Evolutionary conservation across 1,140 invertebrate species (phyloP), one percentile per base, ranked within the genome.

Genomic region (Lordiphosa stackelbergi): DNA sequence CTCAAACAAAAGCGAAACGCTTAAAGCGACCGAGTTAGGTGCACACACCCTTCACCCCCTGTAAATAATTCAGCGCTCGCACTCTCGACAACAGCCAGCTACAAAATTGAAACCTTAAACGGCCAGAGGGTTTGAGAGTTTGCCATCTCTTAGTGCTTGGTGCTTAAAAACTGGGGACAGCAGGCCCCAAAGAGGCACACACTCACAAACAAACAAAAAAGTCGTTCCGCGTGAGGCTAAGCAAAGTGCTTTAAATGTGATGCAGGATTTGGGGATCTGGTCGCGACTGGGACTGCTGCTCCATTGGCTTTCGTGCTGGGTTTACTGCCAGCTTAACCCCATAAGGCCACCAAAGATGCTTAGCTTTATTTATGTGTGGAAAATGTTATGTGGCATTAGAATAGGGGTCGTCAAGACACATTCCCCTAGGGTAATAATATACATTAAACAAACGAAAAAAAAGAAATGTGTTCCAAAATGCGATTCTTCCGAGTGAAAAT

Each of bases 301-400:
- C 28, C 64, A 69, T 69, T 78, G 73, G 59, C 60, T 69, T 81
- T 61, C 55, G 75, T 46, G 49, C 46, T 42, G 53, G 57, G 57
- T 42, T 69, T 69, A 45, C 69, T 68, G 41, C 42, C 66, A 55
- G 77, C 72, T 63, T 77, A 83, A 73, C 77, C 77, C 72, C 60
- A 68, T 45, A 72, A 72, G 72, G 65, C 73, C 52, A 54, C 57
- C 73, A 73, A 75, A 40, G 58, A 66, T 74, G 57, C 57, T 77
- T 69, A 66, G 72, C 75, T 72, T 79, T 75, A 83, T 83, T 83
- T 83, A 83, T 81, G 62, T 41, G 63, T 43, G 46, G 61, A 64
- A 65, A 48, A 59, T 66, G 64, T 35, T 51, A 57, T 38, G 40
- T 36, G 60, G 52, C 36, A 48, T 10, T 11, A 22, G 31, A 45